A percentile compares a stretch with the other conserved stretches of the same genome.
phyloP scores from a whole-genome alignment of 2,113 vertebrate genomes.

The Oxyura jamaicensis region DNA sequence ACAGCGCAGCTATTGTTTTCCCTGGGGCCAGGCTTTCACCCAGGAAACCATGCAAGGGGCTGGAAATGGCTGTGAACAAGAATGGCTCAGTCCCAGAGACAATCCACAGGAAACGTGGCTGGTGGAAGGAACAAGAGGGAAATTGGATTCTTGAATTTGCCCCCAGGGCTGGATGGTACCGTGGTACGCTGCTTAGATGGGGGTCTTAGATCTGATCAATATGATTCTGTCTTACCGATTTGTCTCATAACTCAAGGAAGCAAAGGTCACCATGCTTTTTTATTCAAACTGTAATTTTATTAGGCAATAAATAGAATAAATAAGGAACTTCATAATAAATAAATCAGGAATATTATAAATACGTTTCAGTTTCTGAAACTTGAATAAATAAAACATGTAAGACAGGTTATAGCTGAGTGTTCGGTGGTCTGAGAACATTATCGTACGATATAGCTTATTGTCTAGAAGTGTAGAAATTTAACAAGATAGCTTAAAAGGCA shows the following conservation, averaged over 20 bases:
- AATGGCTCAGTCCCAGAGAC: neutral
- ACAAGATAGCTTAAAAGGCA: neutral
- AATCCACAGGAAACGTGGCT: neutral
- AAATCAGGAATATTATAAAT: conserved; percentile 21
- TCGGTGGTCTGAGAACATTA: neutral
- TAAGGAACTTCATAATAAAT: conserved; percentile 42
- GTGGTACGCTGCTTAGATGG: neutral
- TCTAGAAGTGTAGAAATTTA: neutral
- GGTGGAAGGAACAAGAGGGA: neutral
- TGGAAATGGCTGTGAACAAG: neutral
- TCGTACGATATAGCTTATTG: conserved; percentile 4
- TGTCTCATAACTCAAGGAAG: neutral
- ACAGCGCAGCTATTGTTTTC: neutral
- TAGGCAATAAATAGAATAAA: conserved; percentile 60
- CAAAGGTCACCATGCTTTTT: neutral
- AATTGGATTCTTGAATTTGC: neutral
- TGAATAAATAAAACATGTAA: conserved; percentile 28
- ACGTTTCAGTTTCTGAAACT: neutral
- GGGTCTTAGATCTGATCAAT: neutral
- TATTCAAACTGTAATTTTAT: conserved; percentile 29
- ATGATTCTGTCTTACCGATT: neutral
- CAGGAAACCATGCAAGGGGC: neutral
- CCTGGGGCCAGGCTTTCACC: neutral
- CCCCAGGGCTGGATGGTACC: neutral
- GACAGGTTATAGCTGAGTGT: neutral